phyloP scores from a whole-genome alignment of 2,113 vertebrate species.

The Actenoides hombroni region DNA sequence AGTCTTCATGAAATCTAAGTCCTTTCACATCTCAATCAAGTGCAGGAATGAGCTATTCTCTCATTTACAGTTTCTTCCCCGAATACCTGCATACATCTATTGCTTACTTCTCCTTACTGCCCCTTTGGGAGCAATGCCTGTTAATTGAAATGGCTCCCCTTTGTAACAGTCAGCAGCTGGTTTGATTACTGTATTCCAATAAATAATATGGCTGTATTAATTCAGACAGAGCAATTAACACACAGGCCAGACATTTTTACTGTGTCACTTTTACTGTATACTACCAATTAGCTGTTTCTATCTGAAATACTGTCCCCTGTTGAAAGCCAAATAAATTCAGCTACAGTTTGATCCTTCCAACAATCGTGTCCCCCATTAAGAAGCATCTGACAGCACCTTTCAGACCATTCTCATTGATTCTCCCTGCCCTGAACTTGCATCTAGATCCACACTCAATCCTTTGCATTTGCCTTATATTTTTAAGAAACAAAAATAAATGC shows the following conservation, averaged over 20 bases:
- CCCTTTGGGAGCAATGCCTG: constrained; percentile 62
- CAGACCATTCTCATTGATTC: neutral
- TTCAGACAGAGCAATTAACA: constrained; percentile 75
- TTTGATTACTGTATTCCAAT: constrained; percentile 69
- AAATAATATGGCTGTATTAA: constrained; percentile 67
- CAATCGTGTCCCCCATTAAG: constrained; percentile 9
- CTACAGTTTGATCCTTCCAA: constrained; percentile 28
- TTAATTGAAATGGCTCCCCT: constrained; percentile 62
- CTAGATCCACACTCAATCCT: neutral
- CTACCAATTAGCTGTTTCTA: constrained; percentile 53
- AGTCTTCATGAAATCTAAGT: neutral
- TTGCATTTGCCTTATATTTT: neutral
- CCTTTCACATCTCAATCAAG: neutral
- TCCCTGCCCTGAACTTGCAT: neutral
- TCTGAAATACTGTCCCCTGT: constrained; percentile 57
- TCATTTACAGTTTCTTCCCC: neutral
- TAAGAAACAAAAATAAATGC: neutral
- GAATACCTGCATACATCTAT: constrained; percentile 7
- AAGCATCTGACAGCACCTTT: constrained; percentile 5
- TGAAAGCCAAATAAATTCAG: constrained; percentile 64
- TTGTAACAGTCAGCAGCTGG: constrained; percentile 43
- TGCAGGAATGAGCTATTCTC: neutral
- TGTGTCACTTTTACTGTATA: constrained; percentile 51
- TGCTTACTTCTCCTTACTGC: constrained; percentile 46
- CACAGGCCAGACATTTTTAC: constrained; percentile 64